Evolutionary conservation across 2,888 invertebrate genomes (phyloP), one percentile per base, ranked within the genome.

Genomic region (Chymomyza procnemis): DNA sequence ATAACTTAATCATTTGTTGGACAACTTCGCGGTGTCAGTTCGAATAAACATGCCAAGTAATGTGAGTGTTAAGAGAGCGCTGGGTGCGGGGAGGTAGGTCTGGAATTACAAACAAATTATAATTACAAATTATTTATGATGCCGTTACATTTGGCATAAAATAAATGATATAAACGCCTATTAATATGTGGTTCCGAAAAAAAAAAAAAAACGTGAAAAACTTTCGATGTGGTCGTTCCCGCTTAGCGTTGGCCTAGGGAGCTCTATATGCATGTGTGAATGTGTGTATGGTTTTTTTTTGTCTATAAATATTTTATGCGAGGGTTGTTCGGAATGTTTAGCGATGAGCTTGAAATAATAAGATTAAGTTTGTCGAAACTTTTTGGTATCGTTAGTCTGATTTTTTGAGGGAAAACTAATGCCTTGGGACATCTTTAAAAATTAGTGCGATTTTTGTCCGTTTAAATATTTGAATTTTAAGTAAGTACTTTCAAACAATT

Each of bases 101-200:
- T 41, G 34, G 34, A 41, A 41, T 41, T 41, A 41, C 61, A 69
- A 79, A 78, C 78, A 75, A 78, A 78, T 78, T 78, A 80, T 78
- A 80, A 80, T 83, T 78, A 75, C 79, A 78, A 80, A 85, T 83
- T 76, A 78, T 78, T 26, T 56, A 75, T 80, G 78, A 50, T 50
- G 50, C 50, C 50, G 50, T 50, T 50, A 50, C 50, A 50, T 50
- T 80, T 75, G 73, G 77, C 75, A 72, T 78, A 71, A 83, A 75
- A 78, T 70, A 67, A 74, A 75, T 78, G 76, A 78, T 78, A 76
- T 78, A 77, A 78, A 67, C 74, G 78, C 75, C 80, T 77, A 77
- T 80, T 78, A 70, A 50, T 50, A 68, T 69, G 67, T 41, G 34
- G 34, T 12, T 9, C 6, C 34, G 79, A 67, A 70, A 73, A 73